A percentile compares a stretch with the other conserved stretches of the same genome.
Evolutionary conservation across 2,113 vertebrate genomes (phyloP).

Genomic region (Nibea coibor): DNA sequence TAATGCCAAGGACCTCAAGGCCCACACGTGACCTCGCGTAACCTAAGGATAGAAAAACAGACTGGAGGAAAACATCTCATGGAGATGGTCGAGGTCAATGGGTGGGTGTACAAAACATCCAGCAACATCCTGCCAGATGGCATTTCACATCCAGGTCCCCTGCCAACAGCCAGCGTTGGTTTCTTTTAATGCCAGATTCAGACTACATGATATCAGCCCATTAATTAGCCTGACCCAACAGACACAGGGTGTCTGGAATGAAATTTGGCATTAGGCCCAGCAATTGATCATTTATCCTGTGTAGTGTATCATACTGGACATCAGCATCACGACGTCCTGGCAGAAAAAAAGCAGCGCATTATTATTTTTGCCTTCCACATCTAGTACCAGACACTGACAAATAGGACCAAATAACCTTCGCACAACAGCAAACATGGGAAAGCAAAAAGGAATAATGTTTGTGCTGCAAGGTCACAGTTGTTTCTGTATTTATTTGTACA

Average conservation of each 20-base stretch:
- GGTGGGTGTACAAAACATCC: background rate
- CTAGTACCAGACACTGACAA: background rate
- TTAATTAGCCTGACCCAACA: background rate
- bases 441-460: background rate
- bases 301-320: background rate
- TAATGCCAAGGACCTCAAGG: too few relatives aligned
- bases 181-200: background rate
- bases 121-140: background rate
- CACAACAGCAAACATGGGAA: background rate
- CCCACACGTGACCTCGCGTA: too few relatives aligned
- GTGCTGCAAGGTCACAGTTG: background rate
- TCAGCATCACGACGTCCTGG: rapidly evolving
- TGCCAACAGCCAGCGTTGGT: background rate
- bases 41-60: too few relatives aligned
- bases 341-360: background rate
- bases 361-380: background rate
- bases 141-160: background rate
- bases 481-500: background rate
- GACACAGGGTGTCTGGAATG: background rate
- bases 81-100: background rate
- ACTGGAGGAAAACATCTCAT: background rate
- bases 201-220: background rate
- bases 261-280: background rate
- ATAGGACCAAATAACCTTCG: background rate
- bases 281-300: background rate